A percentile compares a stretch with the other conserved stretches of the same genome.
Evolutionary conservation across 2,113 vertebrate genomes (phyloP).

Genomic region (Cercopithecus mona): DNA sequence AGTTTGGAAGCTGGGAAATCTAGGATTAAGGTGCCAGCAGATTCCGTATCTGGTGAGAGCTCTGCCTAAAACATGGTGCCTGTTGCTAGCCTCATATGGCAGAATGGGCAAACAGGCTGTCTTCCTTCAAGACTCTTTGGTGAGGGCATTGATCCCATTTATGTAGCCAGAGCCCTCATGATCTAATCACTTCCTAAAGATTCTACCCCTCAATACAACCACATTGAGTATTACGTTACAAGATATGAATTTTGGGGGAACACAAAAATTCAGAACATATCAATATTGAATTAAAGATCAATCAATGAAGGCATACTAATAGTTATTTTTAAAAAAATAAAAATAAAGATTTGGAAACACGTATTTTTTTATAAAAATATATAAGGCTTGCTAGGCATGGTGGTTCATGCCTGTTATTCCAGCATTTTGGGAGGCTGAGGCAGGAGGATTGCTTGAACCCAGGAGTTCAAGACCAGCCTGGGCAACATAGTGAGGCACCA

Average conservation of each 20-base stretch:
- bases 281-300: conserved; percentile 2
- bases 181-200: background rate
- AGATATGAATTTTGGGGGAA: background rate
- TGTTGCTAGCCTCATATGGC: background rate
- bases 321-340: background rate
- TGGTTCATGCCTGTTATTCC: too few relatives aligned
- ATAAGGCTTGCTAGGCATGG: too few relatives aligned
- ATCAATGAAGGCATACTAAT: background rate
- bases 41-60: background rate
- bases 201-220: background rate
- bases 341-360: background rate
- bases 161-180: background rate
- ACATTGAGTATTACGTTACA: background rate
- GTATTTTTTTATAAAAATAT: background rate
- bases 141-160: background rate
- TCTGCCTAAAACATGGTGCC: background rate
- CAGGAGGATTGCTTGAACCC: too few relatives aligned
- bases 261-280: background rate
- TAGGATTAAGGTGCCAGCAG: background rate
- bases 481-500: too few relatives aligned
- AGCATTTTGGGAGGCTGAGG: too few relatives aligned
- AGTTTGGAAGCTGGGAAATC: background rate
- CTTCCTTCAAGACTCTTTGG: background rate
- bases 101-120: background rate
- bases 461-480: too few relatives aligned